phyloP scores from a whole-genome alignment of 2,888 invertebrate species.

The Melieria crassipennis region DNA sequence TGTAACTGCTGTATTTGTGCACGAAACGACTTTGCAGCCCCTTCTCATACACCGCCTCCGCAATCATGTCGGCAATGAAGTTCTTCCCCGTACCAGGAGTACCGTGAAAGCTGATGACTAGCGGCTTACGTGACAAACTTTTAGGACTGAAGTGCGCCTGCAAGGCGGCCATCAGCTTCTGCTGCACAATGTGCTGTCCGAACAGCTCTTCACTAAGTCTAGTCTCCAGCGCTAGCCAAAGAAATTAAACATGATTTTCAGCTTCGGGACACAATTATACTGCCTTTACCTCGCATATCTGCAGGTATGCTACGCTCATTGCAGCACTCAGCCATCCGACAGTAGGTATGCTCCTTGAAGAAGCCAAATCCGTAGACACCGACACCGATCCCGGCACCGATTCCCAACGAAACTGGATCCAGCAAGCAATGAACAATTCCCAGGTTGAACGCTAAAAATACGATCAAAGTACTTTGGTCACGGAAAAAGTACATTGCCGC shows the following conservation, averaged over 20 bases:
- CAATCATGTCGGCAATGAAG: slow-evolving; percentile 81
- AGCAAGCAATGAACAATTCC: slow-evolving; percentile 18
- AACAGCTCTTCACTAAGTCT: slow-evolving; percentile 70
- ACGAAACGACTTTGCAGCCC: slow-evolving; percentile 75
- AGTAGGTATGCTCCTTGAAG: slow-evolving; percentile 57
- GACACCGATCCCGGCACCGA: slow-evolving; percentile 42
- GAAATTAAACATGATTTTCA: slow-evolving; percentile 48
- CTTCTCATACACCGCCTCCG: slow-evolving; percentile 71
- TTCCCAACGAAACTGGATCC: slow-evolving; percentile 53
- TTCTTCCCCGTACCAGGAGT: slow-evolving; percentile 95
- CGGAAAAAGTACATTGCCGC: too few species aligned
- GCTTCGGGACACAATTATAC: not conserved
- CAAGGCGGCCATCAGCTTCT: slow-evolving; percentile 76
- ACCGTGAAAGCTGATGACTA: slow-evolving; percentile 94
- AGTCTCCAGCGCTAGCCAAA: slow-evolving; percentile 64
- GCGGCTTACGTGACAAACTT: slow-evolving; percentile 74
- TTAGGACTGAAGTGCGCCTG: slow-evolving; percentile 69
- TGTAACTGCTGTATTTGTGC: slow-evolving; percentile 67
- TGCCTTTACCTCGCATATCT: slow-evolving; percentile 66
- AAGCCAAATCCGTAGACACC: slow-evolving; percentile 47
- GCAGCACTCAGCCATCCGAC: slow-evolving; percentile 72
- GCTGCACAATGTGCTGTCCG: slow-evolving; percentile 85
- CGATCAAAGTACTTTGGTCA: too few species aligned
- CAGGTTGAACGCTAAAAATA: not conserved
- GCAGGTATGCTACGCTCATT: slow-evolving; percentile 69